Conservation (phyloP, 2,113 vertebrate genomes). For the Percopsis transmontana region DNA sequence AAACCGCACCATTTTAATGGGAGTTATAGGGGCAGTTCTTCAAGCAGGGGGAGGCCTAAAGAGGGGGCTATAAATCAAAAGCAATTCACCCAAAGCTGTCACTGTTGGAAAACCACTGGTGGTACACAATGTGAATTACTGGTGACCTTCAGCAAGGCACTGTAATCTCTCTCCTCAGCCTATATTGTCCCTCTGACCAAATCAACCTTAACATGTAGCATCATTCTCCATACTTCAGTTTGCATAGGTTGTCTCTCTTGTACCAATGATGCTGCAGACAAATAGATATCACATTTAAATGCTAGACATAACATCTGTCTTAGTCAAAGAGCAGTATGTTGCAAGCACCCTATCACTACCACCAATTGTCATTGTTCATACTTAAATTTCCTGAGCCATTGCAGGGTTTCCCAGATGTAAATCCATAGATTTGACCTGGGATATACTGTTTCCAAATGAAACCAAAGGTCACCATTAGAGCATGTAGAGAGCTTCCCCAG, state of each 20-base stretch:
- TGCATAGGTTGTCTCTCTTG: conserved; percentile 12
- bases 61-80: conserved; percentile 51
- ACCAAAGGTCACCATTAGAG: conserved; percentile 55
- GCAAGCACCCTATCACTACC: background rate
- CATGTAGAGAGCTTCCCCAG: conserved; percentile 46
- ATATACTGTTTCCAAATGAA: conserved; percentile 40
- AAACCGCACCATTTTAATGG: background rate
- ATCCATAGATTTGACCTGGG: conserved; percentile 17
- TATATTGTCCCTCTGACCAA: conserved; percentile 14
- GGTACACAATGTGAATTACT: conserved; percentile 55
- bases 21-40: conserved; percentile 31
- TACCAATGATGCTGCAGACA: background rate
- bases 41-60: conserved; percentile 11
- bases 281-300: background rate
- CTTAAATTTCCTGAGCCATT: background rate
- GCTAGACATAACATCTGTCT: background rate
- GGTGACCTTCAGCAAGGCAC: conserved; percentile 36
- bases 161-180: conserved; percentile 14
- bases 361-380: background rate
- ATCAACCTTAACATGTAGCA: background rate
- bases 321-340: background rate
- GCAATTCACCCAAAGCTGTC: conserved; percentile 50
- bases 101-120: conserved; percentile 61
- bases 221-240: background rate
- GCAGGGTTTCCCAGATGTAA: background rate